Evolutionary conservation across 2,113 vertebrate genomes (phyloP).

Genomic region (Tretioscincus oriximinensis): DNA sequence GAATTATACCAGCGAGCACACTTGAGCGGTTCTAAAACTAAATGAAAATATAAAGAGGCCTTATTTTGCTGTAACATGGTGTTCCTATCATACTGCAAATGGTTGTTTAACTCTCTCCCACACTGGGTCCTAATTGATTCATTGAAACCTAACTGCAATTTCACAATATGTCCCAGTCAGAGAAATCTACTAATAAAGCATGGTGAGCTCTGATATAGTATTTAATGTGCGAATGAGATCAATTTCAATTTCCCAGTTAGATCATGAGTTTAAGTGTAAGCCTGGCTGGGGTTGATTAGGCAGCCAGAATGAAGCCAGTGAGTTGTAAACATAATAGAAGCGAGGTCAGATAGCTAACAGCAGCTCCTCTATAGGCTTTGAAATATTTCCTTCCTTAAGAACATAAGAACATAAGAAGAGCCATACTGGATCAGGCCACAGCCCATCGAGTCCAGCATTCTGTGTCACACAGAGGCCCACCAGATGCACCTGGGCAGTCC

Average conservation of each 20-base stretch:
- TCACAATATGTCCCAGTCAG: conserved; percentile 63
- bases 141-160: conserved; percentile 71
- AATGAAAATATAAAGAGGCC: conserved; percentile 67
- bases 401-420: no score
- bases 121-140: conserved; percentile 75
- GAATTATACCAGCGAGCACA: conserved; percentile 70
- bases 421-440: no score
- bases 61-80: conserved; percentile 25
- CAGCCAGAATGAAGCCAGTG: neutral
- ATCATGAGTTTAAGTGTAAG: neutral
- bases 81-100: conserved; percentile 64
- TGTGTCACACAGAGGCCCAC: no score
- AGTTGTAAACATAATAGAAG: neutral
- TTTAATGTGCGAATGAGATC: conserved; percentile 64
- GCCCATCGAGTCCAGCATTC: no score
- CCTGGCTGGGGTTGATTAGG: neutral
- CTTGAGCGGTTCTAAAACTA: conserved; percentile 73
- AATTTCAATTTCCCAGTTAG: conserved; percentile 42
- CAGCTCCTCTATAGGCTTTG: neutral
- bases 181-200: conserved; percentile 77
- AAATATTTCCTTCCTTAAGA: neutral
- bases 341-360: neutral
- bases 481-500: no score
- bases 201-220: conserved; percentile 49
- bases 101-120: conserved; percentile 67